Evolutionary conservation across 2,797 vertebrate genomes (phyloP), one percentile per base, ranked within the genome.

Genomic region (Chelonia mydas): DNA sequence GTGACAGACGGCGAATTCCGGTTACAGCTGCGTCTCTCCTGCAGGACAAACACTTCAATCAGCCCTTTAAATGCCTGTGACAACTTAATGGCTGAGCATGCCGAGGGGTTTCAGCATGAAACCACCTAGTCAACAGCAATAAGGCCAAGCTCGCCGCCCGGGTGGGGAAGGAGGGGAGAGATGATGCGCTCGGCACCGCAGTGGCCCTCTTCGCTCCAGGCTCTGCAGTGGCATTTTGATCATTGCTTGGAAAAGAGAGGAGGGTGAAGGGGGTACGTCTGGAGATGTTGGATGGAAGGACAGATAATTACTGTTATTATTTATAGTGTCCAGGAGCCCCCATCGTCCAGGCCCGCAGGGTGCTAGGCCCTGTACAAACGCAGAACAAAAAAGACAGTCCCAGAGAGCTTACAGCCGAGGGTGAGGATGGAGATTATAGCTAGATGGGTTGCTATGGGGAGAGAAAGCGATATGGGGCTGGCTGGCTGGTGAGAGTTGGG

Each of bases 21-120:
- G 33, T 57, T 37, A 61, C 87, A 92, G 93, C 90, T 92, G 93
- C 28, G 65, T 57, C 28, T 27, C 55, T 77, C 90, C 93, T 83
- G 31, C 79, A 92, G 90, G 86, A 89, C 93, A 92, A 89, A 92
- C 93, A 83, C 86, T 89, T 92, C 93, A 83, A 84, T 92, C 93
- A 74, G 79, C 7, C 93, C 90, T 89, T 83, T 83, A 91, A 72
- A 72, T 21, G 65, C 65, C 88, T 61, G 82, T 94, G 93, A 94
- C 93, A 94, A 86, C 90, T 94, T 92, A 89, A 94, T 92, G 93
- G 87, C 49, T 33, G 45, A 81, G 88, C 90, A 53, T 72, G 65
- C 37, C 19, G 9, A 23, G n/a, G 65, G 65, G 19, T 3, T 72
- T 72, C 19, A 19, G 61, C n/a, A 72, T 37, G 65, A 21, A 41